phyloP scores from a whole-genome alignment of 2,797 vertebrate genomes.

The Anguilla megastoma region DNA sequence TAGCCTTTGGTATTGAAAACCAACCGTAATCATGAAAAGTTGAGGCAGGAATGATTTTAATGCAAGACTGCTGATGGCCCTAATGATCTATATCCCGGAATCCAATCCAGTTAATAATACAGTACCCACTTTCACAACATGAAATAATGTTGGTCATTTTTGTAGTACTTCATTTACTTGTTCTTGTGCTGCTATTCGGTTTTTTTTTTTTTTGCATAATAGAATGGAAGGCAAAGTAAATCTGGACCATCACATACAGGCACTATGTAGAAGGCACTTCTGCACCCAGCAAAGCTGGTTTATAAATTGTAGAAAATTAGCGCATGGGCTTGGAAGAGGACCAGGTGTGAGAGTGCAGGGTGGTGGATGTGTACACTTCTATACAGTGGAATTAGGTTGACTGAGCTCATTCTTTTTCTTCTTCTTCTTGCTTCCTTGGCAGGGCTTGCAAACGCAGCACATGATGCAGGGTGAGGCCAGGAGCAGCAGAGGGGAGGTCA shows the following conservation, averaged over 20 bases:
- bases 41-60: conserved; percentile 48
- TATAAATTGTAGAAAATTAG: conserved; percentile 64
- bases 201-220: conserved; percentile 63
- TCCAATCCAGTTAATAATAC: conserved; percentile 48
- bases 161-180: conserved; percentile 38
- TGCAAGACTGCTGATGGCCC: conserved; percentile 53
- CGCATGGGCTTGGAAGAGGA: conserved; percentile 56
- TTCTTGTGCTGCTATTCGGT: conserved; percentile 36
- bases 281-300: conserved; percentile 68
- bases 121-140: conserved; percentile 42
- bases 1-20: conserved; percentile 66
- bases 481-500: conserved; percentile 91
- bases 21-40: conserved; percentile 53
- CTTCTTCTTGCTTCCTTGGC: conserved; percentile 72
- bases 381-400: conserved; percentile 63
- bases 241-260: conserved; percentile 62
- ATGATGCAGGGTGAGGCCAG: conserved; percentile 93
- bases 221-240: conserved; percentile 70
- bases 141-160: conserved; percentile 55
- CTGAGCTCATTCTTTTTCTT: conserved; percentile 58
- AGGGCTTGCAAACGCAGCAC: conserved; percentile 93
- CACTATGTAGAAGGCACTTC: conserved; percentile 89
- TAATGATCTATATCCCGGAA: conserved; percentile 21
- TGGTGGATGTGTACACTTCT: conserved; percentile 23
- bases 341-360: background rate